Base-by-base conservation (phyloP, 35 echinoderm and acorn worm species). In the Apostichopus parvimensis region DNA sequence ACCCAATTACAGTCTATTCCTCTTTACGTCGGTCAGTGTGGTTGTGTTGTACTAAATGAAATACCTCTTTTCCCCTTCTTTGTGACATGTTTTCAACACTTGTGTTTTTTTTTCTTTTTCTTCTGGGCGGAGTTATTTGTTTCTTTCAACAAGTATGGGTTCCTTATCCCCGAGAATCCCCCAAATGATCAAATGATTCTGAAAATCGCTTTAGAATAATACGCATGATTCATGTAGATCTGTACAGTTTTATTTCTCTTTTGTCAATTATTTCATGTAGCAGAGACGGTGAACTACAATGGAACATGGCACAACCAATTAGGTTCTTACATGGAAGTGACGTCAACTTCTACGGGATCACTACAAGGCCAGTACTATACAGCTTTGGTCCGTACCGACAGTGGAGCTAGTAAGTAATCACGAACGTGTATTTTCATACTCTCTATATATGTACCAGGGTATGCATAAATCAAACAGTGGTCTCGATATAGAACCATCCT, bases 281-380 rank as follows among this genome's bases (percentile, higher is more conserved):
- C 64, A 9, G 11, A 18, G 64, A 68, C 18, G 64, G 4, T 82
- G 14, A 82, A 82, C 54, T 82, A 56, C 79, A 82, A 56, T 55
- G n/a, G 34, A 82, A 82, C 79, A 54, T 82, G 79, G 79, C 55
- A 82, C 52, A 82, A 56, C 79, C 79, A 82, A 55, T 6, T 82
- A 13, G 79, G 79, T 17, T 82, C 79, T 9, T 54, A 56, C n/a
- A 82, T 82, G 79, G 55, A 12, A 14, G 26, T 82, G 25, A 55
- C 11, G 8, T 4, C 54, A 18, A 20, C 6, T 18, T 18, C 12
- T 9, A 53, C 79, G 21, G 45, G 79, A 5, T 56, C 55, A 15
- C 34, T 82, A 56, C 4, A 0, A 7, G 79, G 79, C 24, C 7
- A 82, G 8, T 80, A 82, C 25, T 82, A 5, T 34, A 82, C 79